These are phyloP conservation scores for Agrenia bidenticulata DNA, from an alignment of 2,888 invertebrate species.

Conservation along the genomic window DNA sequence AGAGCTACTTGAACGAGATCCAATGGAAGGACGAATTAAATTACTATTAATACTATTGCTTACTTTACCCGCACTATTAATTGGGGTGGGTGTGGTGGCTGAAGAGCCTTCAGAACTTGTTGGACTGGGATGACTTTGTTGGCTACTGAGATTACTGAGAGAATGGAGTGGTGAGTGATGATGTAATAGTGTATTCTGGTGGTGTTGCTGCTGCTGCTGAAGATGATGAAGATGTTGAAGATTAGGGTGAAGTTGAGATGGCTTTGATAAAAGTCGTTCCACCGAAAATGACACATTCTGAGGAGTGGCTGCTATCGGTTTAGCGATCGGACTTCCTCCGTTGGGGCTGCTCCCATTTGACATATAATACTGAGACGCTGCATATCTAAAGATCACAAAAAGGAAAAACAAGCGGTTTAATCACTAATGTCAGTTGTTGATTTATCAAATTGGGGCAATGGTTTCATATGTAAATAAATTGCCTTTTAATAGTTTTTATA, in stretches of 20 bases:
- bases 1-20: slow-evolving; percentile 4
- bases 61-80: slow-evolving; percentile 36
- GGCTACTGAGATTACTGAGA: slow-evolving; percentile 28
- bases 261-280: slow-evolving; percentile 50
- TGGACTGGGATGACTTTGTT: slow-evolving; percentile 38
- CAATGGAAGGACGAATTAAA: slow-evolving; percentile 3
- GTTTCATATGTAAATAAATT: not conserved
- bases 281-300: slow-evolving; percentile 49
- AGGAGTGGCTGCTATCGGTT: slow-evolving; percentile 44
- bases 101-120: slow-evolving; percentile 36
- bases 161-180: slow-evolving; percentile 28
- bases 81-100: slow-evolving; percentile 37
- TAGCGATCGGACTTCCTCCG: slow-evolving; percentile 36
- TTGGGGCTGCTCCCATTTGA: slow-evolving; percentile 31
- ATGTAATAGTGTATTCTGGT: slow-evolving; percentile 14
- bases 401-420: not conserved
- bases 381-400: slow-evolving; percentile 42
- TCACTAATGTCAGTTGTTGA: not conserved
- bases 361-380: slow-evolving; percentile 52
- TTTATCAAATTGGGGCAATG: not conserved
- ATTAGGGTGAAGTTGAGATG: slow-evolving; percentile 42
- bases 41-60: slow-evolving; percentile 14
- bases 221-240: slow-evolving; percentile 42
- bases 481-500: not conserved
- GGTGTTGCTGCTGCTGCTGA: slow-evolving; percentile 35